Percentiles rank a stretch among this genome's conserved stretches.
Evolutionary conservation across 1,140 invertebrate species (phyloP).

Genomic region (Geopemphigus sp.): DNA sequence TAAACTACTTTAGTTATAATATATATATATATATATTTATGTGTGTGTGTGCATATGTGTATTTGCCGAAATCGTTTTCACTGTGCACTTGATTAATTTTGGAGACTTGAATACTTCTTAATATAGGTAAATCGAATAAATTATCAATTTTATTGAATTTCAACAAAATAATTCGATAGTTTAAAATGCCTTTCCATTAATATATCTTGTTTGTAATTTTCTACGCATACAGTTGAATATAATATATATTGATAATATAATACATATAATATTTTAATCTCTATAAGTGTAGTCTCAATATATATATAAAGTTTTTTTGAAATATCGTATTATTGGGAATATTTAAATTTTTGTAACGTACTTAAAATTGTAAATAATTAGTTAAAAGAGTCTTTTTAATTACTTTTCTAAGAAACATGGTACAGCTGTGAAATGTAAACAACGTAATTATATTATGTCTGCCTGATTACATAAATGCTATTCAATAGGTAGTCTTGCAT

Average conservation of each 20-base stretch:
- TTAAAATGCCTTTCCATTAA: too few relatives aligned
- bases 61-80: not conserved
- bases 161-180: not conserved
- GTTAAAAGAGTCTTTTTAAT: not conserved
- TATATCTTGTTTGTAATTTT: too few relatives aligned
- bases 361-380: not conserved
- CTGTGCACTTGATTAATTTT: not conserved
- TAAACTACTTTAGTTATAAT: too few relatives aligned
- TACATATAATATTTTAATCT: too few relatives aligned
- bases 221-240: too few relatives aligned
- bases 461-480: too few relatives aligned
- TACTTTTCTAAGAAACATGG: not conserved
- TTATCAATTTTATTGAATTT: not conserved
- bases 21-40: too few relatives aligned
- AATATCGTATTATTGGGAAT: too few relatives aligned
- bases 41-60: not conserved
- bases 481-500: not conserved
- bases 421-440: not conserved
- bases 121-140: not conserved
- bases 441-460: not conserved
- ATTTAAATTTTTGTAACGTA: not conserved
- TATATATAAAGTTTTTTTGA: too few relatives aligned
- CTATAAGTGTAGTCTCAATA: too few relatives aligned
- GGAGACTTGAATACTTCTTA: conserved; percentile 28
- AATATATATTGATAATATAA: too few relatives aligned